phyloP scores from a whole-genome alignment of 2,113 vertebrate species.

The Ceyx melanurus region DNA sequence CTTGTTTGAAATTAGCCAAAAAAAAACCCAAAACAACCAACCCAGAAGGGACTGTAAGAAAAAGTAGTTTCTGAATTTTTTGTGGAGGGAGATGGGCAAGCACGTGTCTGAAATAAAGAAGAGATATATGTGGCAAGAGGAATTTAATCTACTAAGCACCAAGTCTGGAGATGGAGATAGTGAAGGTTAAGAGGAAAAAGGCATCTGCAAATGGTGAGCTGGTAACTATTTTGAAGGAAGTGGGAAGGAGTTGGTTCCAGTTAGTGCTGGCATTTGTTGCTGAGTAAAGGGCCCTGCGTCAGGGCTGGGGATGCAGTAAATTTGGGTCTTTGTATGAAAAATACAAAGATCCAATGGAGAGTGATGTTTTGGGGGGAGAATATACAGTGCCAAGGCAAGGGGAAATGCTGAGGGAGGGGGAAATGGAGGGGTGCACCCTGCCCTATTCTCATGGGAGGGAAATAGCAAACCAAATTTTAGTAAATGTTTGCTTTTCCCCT shows the following conservation, averaged over 20 bases:
- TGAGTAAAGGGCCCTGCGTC: background rate
- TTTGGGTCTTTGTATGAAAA: background rate
- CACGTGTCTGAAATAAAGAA: background rate
- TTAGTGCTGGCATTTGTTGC: background rate
- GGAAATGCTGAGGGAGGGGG: background rate
- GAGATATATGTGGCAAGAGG: background rate
- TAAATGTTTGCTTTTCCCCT: background rate
- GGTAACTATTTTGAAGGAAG: background rate
- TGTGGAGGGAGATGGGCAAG: background rate
- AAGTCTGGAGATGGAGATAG: background rate
- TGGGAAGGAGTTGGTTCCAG: background rate
- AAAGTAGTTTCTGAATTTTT: background rate
- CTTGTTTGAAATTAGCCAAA: background rate
- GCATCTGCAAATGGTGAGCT: background rate
- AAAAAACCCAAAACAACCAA: background rate
- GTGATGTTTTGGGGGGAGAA: background rate
- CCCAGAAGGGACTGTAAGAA: background rate
- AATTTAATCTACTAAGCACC: background rate
- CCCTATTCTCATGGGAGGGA: background rate
- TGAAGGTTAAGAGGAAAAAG: background rate
- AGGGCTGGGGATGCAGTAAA: background rate
- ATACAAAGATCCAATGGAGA: background rate
- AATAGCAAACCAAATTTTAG: background rate
- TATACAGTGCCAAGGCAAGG: background rate
- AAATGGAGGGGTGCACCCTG: background rate